These are phyloP conservation scores for Neodon shergylaensis DNA, from an alignment of 2,113 vertebrate genomes.

Conservation along the genomic window DNA sequence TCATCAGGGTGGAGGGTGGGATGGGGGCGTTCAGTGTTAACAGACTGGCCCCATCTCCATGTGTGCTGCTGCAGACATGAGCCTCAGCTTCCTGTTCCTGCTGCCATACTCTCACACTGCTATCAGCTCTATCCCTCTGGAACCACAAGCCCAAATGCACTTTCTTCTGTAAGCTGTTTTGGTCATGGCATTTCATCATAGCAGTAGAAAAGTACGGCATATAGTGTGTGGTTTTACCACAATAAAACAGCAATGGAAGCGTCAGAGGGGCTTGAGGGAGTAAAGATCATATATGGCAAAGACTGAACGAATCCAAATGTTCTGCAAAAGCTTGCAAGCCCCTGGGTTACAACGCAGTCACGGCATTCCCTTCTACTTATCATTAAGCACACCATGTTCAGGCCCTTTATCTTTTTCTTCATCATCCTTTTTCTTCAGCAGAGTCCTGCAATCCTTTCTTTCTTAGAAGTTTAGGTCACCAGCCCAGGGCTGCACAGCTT, in stretches of 20 bases:
- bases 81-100: neutral
- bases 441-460: neutral
- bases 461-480: neutral
- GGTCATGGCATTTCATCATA: neutral
- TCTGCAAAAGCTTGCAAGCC: neutral
- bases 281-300: neutral
- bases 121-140: neutral
- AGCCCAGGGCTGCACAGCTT: neutral
- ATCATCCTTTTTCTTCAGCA: conserved; percentile 2
- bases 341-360: neutral
- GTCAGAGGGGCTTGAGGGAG: neutral
- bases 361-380: neutral
- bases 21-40: neutral
- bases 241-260: neutral
- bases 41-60: neutral
- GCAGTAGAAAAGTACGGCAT: neutral
- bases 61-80: neutral
- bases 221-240: neutral
- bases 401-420: neutral
- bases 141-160: neutral
- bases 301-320: neutral
- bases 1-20: too few species aligned
- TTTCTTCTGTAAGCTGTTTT: neutral
- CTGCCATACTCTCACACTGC: neutral
- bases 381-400: neutral